phyloP scores from a whole-genome alignment of 1,140 invertebrate species.

The Cydia pomonella region DNA sequence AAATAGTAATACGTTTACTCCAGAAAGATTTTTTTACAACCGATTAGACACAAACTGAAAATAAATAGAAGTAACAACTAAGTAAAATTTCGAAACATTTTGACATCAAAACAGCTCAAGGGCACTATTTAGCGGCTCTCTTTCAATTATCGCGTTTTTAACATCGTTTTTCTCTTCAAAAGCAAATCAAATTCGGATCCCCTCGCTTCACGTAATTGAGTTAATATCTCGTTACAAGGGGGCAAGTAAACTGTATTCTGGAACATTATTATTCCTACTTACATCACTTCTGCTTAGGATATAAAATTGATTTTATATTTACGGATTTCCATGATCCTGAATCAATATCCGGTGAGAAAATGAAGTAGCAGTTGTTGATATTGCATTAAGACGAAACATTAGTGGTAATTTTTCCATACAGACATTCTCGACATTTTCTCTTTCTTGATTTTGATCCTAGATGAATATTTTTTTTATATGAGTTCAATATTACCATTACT shows the following conservation, averaged over 20 bases:
- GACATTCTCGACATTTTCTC: too few relatives aligned
- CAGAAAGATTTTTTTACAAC: background rate
- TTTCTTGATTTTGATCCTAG: too few relatives aligned
- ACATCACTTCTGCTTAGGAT: constrained; percentile 6
- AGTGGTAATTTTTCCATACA: too few relatives aligned
- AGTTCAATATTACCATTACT: too few relatives aligned
- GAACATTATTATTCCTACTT: constrained; percentile 13
- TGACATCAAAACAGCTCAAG: constrained; percentile 12
- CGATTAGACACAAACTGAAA: background rate
- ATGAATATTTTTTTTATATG: too few relatives aligned
- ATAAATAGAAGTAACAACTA: background rate
- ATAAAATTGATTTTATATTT: constrained; percentile 24
- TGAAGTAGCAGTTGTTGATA: constrained; percentile 14
- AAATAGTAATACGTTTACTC: background rate
- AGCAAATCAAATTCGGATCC: constrained; percentile 28
- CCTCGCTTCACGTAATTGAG: constrained; percentile 28
- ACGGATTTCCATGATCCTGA: background rate
- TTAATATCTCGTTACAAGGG: constrained; percentile 31
- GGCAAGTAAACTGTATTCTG: constrained; percentile 24
- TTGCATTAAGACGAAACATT: background rate
- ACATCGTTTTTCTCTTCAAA: constrained; percentile 31
- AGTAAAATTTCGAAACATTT: background rate
- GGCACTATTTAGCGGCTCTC: constrained; percentile 23
- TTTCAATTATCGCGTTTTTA: constrained; percentile 30
- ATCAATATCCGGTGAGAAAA: constrained; percentile 20